A percentile compares a stretch with the other conserved stretches of the same genome.
Evolutionary conservation across 2,797 vertebrate genomes (phyloP).

Genomic region (Allobates femoralis): DNA sequence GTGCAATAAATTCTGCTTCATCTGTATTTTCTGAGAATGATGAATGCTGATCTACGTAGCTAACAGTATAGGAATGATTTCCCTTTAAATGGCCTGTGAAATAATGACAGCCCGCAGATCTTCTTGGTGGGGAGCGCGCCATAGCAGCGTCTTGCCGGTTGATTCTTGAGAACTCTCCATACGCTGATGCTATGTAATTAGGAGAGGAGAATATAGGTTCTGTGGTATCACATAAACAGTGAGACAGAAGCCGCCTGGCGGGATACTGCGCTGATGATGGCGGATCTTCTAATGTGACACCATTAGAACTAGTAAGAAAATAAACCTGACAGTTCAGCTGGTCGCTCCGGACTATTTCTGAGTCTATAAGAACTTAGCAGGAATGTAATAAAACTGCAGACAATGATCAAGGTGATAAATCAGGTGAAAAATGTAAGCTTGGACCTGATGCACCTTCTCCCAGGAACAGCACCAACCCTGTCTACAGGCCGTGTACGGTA

Average conservation of each 20-base stretch:
- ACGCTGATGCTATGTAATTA: constrained; percentile 41
- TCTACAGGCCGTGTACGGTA: too few relatives aligned
- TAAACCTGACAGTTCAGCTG: not conserved
- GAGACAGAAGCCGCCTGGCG: constrained; percentile 28
- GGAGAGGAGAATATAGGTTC: constrained; percentile 38
- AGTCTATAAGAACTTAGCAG: not conserved
- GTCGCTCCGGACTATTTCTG: not conserved
- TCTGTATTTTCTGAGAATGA: not conserved
- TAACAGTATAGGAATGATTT: not conserved
- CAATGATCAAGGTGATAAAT: not conserved
- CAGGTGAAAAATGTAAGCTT: not conserved
- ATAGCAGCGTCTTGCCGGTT: constrained; percentile 13
- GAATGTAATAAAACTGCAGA: not conserved
- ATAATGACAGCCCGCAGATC: constrained; percentile 22
- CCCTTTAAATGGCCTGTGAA: constrained; percentile 14
- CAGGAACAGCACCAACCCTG: not conserved
- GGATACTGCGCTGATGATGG: constrained; percentile 19
- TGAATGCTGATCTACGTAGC: not conserved
- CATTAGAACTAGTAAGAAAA: not conserved
- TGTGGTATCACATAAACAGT: not conserved
- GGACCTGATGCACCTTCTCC: too few relatives aligned
- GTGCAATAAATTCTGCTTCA: not conserved
- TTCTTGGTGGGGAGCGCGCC: not conserved
- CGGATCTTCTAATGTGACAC: not conserved
- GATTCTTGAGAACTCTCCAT: constrained; percentile 14